Evolutionary conservation across 2,113 vertebrate genomes (phyloP).

Genomic region (Gracilinanus agilis): DNA sequence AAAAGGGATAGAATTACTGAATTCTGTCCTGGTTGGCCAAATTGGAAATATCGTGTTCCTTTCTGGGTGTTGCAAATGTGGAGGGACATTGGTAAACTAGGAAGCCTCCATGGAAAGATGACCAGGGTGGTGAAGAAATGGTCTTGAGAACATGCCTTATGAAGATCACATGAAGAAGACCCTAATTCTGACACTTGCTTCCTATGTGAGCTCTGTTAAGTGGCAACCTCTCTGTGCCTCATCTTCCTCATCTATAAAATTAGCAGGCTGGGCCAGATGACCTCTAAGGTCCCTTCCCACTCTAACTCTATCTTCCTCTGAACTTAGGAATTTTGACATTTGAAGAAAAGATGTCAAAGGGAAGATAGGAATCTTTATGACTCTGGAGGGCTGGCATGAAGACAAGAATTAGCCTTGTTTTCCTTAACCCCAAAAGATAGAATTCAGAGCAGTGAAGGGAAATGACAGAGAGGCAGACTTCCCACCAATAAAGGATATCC

Average conservation of each 20-base stretch:
- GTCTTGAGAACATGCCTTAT: not conserved
- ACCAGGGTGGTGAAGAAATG: not conserved
- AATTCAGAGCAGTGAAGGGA: not conserved
- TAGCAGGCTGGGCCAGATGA: not conserved
- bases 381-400: not conserved
- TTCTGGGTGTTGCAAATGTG: not conserved
- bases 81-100: not conserved
- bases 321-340: not conserved
- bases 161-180: not conserved
- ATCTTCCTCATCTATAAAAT: conserved; percentile 20
- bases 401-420: not conserved
- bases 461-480: not conserved
- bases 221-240: not conserved
- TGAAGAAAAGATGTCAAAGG: not conserved
- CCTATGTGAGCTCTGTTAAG: not conserved
- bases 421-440: not conserved
- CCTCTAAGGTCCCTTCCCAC: not conserved
- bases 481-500: not conserved
- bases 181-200: not conserved
- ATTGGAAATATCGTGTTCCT: not conserved
- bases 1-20: not conserved
- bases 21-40: not conserved
- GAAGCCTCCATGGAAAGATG: not conserved
- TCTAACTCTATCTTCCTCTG: not conserved
- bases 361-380: not conserved